Base-by-base conservation (phyloP, 2,888 invertebrate species). In the Volucella inflata region DNA sequence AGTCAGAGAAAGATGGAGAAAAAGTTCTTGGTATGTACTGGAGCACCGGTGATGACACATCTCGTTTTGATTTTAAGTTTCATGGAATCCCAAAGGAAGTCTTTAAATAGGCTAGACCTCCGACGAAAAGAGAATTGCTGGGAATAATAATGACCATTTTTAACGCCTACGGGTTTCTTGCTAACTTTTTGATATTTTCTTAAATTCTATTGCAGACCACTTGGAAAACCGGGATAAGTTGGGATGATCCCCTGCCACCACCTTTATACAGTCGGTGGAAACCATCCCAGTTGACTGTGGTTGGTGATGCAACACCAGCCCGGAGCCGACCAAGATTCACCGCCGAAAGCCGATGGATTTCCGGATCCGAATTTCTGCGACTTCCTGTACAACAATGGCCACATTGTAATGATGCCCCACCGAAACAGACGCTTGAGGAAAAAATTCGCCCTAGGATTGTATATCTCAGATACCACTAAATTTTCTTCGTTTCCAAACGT, bases 121-220 rank as follows among this genome's bases (percentile, higher is more conserved):
- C 75, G 11, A 80, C 62, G 8, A 76, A 76, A 11, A 53, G 75
- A 16, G 53, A 76, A 36, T 12, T 68, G 8, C 42, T 83, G 6
- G 44, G 71, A 8, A 67, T 65, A 11, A 40, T 72, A 0, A 67
- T 74, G 74, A 42, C 65, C 2, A 42, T 80, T 4, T 80, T 72
- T 12, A 57, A 74, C 12, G 59, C 67, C 6, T 59, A 50, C 12
- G 65, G 72, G 0, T 60, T 67, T 12, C 14, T 78, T 21, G 44
- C 46, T 12, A 51, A 71, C 10, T 79, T 78, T 57, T 11, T 71
- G 0, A 62, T 78, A 8, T 46, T 14, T 17, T 72, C 60, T 1
- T 74, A 74, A 53, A 59, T 67, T 8, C 16, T 65, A 9, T 14
- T 72, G 16, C 51, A 50, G 36, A 30, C n/a, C 10, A 67, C 59